Conservation (phyloP, 92 coral and sea anemone genomes). For the Porites cylindrica region DNA sequence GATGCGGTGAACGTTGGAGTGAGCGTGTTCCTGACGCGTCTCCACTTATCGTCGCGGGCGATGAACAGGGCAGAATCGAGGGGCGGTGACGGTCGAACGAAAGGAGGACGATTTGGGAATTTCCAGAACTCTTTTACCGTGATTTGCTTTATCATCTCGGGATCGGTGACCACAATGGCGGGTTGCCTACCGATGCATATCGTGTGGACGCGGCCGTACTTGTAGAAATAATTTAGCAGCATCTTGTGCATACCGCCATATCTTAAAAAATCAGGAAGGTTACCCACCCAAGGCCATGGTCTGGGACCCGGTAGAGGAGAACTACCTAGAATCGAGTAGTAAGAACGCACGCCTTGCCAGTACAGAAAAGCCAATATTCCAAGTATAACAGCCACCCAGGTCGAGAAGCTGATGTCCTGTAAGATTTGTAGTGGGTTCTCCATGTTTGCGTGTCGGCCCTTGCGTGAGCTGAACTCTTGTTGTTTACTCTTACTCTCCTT, state of each 20-base stretch:
- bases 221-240: slow-evolving; percentile 71
- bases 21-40: slow-evolving; percentile 72
- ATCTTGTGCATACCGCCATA: slow-evolving; percentile 83
- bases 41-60: slow-evolving; percentile 74
- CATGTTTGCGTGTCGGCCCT: slow-evolving; percentile 26
- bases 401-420: slow-evolving; percentile 13
- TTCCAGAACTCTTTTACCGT: slow-evolving; percentile 81
- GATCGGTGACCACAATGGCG: slow-evolving; percentile 65
- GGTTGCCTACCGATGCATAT: slow-evolving; percentile 71
- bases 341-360: slow-evolving; percentile 76
- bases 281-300: slow-evolving; percentile 85
- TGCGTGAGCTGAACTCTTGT: too few species aligned
- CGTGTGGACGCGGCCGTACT: slow-evolving; percentile 81
- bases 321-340: slow-evolving; percentile 51
- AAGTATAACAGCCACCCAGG: slow-evolving; percentile 32
- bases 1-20: slow-evolving; percentile 81
- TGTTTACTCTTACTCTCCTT: too few species aligned
- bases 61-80: slow-evolving; percentile 34
- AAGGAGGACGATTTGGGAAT: slow-evolving; percentile 76
- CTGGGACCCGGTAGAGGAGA: slow-evolving; percentile 72
- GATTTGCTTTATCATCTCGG: slow-evolving; percentile 81
- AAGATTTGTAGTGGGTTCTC: not conserved
- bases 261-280: slow-evolving; percentile 64
- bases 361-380: slow-evolving; percentile 52
- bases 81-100: slow-evolving; percentile 70